Base-by-base conservation (phyloP, 2,113 vertebrate species). In the Menidia beryllina region DNA sequence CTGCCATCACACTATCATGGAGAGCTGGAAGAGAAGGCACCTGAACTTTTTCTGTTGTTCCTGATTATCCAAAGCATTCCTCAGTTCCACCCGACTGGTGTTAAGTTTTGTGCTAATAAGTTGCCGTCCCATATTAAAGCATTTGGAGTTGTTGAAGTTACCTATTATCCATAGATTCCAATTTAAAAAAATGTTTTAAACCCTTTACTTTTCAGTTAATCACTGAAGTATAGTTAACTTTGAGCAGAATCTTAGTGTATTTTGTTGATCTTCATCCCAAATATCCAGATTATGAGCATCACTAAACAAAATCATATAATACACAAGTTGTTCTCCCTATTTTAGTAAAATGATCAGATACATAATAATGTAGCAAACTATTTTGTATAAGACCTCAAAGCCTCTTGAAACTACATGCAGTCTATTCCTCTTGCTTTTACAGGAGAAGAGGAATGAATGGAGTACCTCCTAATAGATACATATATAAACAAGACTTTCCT, bases 211-310 rank as follows among this genome's bases (percentile, higher is more conserved):
- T 60, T 56, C 60, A 68, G 76, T 73, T 83, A 73, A 57, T 59
- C 10, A 2, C n/a, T 14, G 21, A 52, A 48, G 36, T 74, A 56
- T 85, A 84, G 79, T 82, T 83, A 80, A 56, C 69, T 59, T 71
- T 54, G 52, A 57, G 55, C 53, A 25, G 27, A 24, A 19, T 75
- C 50, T 1, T 65, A 61, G 43, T 78, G 47, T 21, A 75, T 71
- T 63, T 34, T 12, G n/a, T 15, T 0, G 1, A 49, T 66, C 27
- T 7, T 43, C 7, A 10, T 24, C 19, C 49, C 52, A 19, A 49
- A 63, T 69, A 77, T 75, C 69, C 43, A 56, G 79, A 64, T 59
- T 38, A 30, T 2, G 14, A 67, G 61, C 0, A 11, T 24, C 7
- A 17, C 57, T 50, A 20, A 26, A 38, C 74, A 30, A 63, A 58